These are phyloP conservation scores for Drosophila kanekoi DNA, from an alignment of 2,888 invertebrate genomes.

Conservation along the genomic window DNA sequence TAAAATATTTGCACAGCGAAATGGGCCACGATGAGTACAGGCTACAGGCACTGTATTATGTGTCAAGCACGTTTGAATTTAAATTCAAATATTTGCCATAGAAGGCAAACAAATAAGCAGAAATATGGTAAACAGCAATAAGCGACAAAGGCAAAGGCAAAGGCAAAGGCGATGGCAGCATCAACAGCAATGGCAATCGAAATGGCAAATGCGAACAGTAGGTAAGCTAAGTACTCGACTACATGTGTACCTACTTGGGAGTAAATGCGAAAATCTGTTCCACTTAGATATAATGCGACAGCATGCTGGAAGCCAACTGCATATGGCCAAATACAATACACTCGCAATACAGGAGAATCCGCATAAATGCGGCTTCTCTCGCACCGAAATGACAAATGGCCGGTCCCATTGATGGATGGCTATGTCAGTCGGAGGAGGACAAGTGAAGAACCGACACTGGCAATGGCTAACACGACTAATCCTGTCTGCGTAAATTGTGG, in stretches of 20 bases:
- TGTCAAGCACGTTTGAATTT: slow-evolving; percentile 81
- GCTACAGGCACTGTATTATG: slow-evolving; percentile 73
- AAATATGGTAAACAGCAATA: slow-evolving; percentile 80
- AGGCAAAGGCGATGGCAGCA: not conserved
- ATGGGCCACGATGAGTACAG: slow-evolving; percentile 66
- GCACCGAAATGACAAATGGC: no score
- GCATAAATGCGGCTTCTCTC: not conserved
- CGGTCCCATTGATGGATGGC: slow-evolving; percentile 4
- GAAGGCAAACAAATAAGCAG: slow-evolving; percentile 78
- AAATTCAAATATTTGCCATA: slow-evolving; percentile 78
- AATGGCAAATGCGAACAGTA: slow-evolving; percentile 30
- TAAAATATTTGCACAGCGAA: slow-evolving; percentile 78
- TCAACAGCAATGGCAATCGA: slow-evolving; percentile 3
- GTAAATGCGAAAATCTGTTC: slow-evolving; percentile 29
- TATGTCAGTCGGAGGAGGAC: slow-evolving; percentile 7
- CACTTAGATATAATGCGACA: slow-evolving; percentile 6
- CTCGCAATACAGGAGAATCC: no score
- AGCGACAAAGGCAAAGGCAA: slow-evolving; percentile 53
- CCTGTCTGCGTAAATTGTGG: slow-evolving; percentile 53
- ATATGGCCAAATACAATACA: not conserved
- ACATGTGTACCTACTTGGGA: slow-evolving; percentile 10
- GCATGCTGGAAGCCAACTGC: not conserved
- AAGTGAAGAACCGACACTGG: slow-evolving; percentile 28
- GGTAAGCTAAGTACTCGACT: slow-evolving; percentile 33
- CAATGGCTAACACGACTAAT: slow-evolving; percentile 46